Evolutionary conservation across 2,888 invertebrate species (phyloP).

Genomic region (Philopedon plagiatum): DNA sequence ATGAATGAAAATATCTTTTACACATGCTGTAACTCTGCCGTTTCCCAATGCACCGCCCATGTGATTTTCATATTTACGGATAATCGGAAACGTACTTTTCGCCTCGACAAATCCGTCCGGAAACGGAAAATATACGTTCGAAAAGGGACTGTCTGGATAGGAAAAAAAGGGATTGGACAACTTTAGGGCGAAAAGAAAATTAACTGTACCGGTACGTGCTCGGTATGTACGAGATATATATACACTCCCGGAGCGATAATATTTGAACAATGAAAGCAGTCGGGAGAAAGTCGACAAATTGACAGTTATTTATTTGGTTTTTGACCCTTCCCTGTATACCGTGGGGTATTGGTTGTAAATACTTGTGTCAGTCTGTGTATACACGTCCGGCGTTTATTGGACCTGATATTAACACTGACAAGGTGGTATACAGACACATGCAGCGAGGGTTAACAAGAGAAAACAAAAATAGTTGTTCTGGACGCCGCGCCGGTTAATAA

Average conservation of each 20-base stretch:
- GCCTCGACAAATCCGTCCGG: conserved; percentile 44
- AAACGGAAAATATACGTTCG: conserved; percentile 44
- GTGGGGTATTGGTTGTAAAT: conserved; percentile 17
- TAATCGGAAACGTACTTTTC: conserved; percentile 47
- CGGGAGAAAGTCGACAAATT: conserved; percentile 55
- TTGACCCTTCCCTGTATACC: conserved; percentile 38
- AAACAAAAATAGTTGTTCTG: neutral
- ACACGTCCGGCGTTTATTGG: conserved; percentile 34
- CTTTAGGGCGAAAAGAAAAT: conserved; percentile 39
- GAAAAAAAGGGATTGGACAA: conserved; percentile 32
- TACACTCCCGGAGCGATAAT: conserved; percentile 49
- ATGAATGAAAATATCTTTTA: too few species aligned
- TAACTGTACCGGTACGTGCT: conserved; percentile 49
- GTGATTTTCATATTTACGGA: conserved; percentile 35
- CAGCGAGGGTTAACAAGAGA: neutral
- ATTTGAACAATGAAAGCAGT: conserved; percentile 55
- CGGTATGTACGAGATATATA: conserved; percentile 47
- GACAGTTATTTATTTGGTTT: conserved; percentile 57
- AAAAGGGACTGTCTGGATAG: conserved; percentile 18
- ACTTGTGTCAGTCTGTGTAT: conserved; percentile 29
- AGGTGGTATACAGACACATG: conserved; percentile 22
- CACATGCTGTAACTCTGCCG: too few species aligned
- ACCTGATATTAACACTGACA: conserved; percentile 26
- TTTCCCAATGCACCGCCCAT: neutral
- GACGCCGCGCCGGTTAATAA: neutral